phyloP scores from a whole-genome alignment of 2,888 invertebrate genomes.

The Chironomus tentans region DNA sequence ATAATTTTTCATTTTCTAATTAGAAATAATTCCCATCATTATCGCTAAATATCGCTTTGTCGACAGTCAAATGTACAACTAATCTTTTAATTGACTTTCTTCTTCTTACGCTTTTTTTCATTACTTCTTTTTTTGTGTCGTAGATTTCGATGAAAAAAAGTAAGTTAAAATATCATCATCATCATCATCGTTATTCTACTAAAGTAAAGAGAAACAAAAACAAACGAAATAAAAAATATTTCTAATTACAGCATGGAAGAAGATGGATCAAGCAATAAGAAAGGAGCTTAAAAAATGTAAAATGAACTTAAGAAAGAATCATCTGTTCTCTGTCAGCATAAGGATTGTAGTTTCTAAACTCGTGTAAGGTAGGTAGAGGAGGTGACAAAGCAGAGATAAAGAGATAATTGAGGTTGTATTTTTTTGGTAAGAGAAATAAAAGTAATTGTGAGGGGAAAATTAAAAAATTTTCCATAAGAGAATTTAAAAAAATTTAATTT shows the following conservation, averaged over 20 bases:
- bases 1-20: no score
- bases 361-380: no score
- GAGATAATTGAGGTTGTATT: background rate
- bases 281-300: no score
- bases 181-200: background rate
- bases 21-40: no score
- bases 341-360: background rate
- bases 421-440: background rate
- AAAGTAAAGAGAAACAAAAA: background rate
- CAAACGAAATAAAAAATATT: no score
- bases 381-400: no score
- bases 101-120: background rate
- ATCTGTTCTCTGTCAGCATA: background rate
- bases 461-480: background rate
- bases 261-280: no score
- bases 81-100: conserved; percentile 8
- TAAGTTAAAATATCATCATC: no score
- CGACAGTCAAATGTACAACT: background rate
- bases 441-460: background rate
- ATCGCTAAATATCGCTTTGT: background rate
- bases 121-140: no score
- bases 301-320: background rate
- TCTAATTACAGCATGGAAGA: no score
- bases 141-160: no score
- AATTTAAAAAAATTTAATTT: background rate